Conservation (phyloP, 2,113 vertebrate genomes). For the Parotia lawesii region DNA sequence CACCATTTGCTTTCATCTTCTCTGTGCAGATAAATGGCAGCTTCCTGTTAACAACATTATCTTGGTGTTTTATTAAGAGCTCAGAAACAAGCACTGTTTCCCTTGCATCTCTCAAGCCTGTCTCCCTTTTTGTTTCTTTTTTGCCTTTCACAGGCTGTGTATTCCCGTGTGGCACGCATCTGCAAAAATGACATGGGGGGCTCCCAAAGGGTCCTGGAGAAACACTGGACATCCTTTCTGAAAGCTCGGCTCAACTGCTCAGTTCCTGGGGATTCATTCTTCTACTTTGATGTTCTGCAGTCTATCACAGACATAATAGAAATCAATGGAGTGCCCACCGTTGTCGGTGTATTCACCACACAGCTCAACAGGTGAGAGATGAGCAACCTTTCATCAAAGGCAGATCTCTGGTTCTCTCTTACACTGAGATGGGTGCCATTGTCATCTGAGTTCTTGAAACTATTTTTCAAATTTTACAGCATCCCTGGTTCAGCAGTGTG, state of each 20-base stretch:
- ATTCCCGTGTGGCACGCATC: constrained; percentile 95
- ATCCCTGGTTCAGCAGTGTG: constrained; percentile 97
- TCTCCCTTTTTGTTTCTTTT: not conserved
- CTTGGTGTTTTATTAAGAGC: not conserved
- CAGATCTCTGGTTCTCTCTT: not conserved
- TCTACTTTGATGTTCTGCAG: constrained; percentile 98
- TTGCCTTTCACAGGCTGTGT: constrained; percentile 80
- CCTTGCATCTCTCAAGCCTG: constrained; percentile 26
- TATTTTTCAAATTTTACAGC: constrained; percentile 65
- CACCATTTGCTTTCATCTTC: not conserved
- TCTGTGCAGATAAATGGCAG: not conserved
- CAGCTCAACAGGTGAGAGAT: constrained; percentile 93
- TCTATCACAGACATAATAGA: constrained; percentile 93
- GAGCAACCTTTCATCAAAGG: not conserved
- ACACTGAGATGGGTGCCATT: not conserved
- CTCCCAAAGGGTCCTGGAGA: constrained; percentile 96
- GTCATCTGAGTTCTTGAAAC: not conserved
- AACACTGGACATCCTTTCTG: constrained; percentile 97
- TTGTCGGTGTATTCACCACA: constrained; percentile 95
- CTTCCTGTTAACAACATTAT: constrained; percentile 18
- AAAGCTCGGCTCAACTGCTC: constrained; percentile 97
- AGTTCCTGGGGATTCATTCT: constrained; percentile 95
- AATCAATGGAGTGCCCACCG: constrained; percentile 86
- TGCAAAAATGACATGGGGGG: constrained; percentile 98
- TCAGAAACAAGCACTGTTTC: constrained; percentile 33